Base-by-base conservation (phyloP, 2,888 invertebrate genomes). In the Hartigia nigra region DNA sequence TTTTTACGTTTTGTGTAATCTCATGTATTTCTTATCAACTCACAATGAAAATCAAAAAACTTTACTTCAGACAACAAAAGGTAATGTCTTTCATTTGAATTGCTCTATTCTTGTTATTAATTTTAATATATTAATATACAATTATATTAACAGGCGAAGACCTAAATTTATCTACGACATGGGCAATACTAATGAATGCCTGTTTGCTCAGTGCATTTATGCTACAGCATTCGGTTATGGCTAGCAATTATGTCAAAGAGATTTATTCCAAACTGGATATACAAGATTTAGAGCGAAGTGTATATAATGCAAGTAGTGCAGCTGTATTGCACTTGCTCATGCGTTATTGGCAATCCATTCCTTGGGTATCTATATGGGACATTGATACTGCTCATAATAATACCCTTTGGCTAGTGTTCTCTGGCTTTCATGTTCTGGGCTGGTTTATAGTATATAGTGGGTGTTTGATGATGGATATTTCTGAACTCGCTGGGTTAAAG, bases 381-480 rank as follows among this genome's bases (percentile, higher is more conserved):
- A 85, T 94, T n/a, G 91, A 93, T 84, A 91, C 93, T 5, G 89
- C 90, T 23, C 90, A 91, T 31, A 92, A 91, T 81, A 88, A 90
- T 37, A 83, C 85, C 12, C 82, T 93, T 0, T 94, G 93, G 93
- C 92, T 93, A 89, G 80, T 92, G 1, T 94, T 94, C 86, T 87
- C 91, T 12, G 83, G 91, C 11, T 85, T 93, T 31, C 95, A 95
- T 86, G 84, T 89, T 1, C 82, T 93, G 39, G 92, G 93, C 14
- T 95, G 95, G 95, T 87, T 92, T 35, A 87, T 94, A 5, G 93
- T 95, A 80, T 94, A 94, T 84, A 92, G 94, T 34, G 95, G 94
- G 12, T 93, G 93, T 83, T 90, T 94, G 74, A 93, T 94, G 85
- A 93, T 94, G 93, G 95, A 95, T 87, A 91, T 94, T 34, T 92